These are phyloP conservation scores for Hedychridium roseum DNA, from an alignment of 2,888 invertebrate species.

Conservation along the genomic window DNA sequence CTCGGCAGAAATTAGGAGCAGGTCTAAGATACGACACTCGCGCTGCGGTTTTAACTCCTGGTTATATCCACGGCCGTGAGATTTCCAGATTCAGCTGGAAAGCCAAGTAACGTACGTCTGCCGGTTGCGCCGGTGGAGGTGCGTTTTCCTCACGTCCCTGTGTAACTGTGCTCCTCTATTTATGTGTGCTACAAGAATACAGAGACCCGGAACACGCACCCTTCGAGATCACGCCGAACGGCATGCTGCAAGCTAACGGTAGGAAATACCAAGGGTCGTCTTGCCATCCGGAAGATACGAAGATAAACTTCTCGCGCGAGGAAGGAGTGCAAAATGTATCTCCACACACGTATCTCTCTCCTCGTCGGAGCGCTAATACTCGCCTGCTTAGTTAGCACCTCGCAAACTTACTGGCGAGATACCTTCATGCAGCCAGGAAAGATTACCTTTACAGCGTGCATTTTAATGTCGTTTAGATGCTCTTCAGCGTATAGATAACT, in stretches of 20 bases:
- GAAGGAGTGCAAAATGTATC: slow-evolving; percentile 18
- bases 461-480: too few species aligned
- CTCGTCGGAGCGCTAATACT: too few species aligned
- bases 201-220: slow-evolving; percentile 32
- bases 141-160: slow-evolving; percentile 18
- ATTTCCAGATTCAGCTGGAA: slow-evolving; percentile 58
- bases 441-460: too few species aligned
- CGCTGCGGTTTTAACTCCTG: slow-evolving; percentile 62
- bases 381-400: too few species aligned
- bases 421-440: too few species aligned
- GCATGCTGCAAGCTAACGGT: slow-evolving; percentile 30
- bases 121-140: too few species aligned
- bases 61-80: slow-evolving; percentile 60
- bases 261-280: slow-evolving; percentile 33
- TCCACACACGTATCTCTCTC: too few species aligned
- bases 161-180: slow-evolving; percentile 3
- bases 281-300: slow-evolving; percentile 29
- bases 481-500: too few species aligned
- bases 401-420: too few species aligned
- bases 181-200: slow-evolving; percentile 28
- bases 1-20: slow-evolving; percentile 22
- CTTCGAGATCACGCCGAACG: slow-evolving; percentile 34
- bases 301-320: slow-evolving; percentile 34
- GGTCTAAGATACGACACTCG: slow-evolving; percentile 61
- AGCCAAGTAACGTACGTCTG: too few species aligned